A percentile compares a stretch with the other conserved stretches of the same genome.
phyloP scores from a whole-genome alignment of 92 coral and sea anemone genomes.

The Galaxea fascicularis region DNA sequence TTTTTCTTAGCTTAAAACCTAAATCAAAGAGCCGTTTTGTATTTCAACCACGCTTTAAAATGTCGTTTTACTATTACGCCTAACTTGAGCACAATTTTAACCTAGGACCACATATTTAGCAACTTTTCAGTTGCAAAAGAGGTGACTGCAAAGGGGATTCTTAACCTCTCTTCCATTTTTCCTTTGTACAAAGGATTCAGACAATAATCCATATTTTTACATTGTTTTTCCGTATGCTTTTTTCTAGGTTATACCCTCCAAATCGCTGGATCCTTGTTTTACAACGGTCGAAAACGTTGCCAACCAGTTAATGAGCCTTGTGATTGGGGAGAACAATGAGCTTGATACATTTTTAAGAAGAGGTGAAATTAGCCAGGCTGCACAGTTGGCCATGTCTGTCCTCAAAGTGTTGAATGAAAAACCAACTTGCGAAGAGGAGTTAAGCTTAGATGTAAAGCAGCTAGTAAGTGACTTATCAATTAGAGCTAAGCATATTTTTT shows the following conservation, averaged over 20 bases:
- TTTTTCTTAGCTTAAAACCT: too few relatives aligned
- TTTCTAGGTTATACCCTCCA: not conserved
- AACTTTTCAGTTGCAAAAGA: too few relatives aligned
- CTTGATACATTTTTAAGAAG: constrained; percentile 17
- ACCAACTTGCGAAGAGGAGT: constrained; percentile 9
- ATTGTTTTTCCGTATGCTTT: not conserved
- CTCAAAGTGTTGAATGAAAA: constrained; percentile 13
- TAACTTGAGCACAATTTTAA: too few relatives aligned
- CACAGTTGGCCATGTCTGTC: constrained; percentile 16
- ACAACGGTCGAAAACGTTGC: constrained; percentile 9
- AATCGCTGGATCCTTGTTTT: constrained; percentile 19
- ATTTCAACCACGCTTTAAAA: too few relatives aligned
- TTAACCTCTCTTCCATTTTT: not conserved
- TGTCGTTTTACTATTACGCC: too few relatives aligned
- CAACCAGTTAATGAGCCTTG: constrained; percentile 3
- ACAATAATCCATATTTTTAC: not conserved
- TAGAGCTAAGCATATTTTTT: too few relatives aligned
- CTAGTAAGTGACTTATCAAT: not conserved
- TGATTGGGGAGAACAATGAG: not conserved
- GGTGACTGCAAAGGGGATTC: not conserved
- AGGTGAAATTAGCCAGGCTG: constrained; percentile 41
- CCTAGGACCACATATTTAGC: too few relatives aligned
- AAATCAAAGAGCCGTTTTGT: too few relatives aligned
- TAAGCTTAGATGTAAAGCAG: not conserved
- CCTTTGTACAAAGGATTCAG: not conserved